phyloP scores from a whole-genome alignment of 2,888 invertebrate species.

The Apoderus coryli region DNA sequence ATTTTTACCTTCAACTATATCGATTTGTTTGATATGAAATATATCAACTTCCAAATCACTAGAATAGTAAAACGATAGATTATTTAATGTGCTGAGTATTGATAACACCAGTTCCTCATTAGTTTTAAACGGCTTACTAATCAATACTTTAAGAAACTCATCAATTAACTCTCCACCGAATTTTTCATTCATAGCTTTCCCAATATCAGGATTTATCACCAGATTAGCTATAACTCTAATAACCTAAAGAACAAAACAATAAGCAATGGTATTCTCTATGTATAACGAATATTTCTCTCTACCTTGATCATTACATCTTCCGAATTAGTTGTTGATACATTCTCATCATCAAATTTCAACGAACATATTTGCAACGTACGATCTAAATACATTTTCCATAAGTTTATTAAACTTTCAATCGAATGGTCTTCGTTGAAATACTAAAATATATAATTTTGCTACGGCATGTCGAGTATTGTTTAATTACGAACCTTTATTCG shows the following conservation, averaged over 20 bases:
- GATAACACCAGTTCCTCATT: conserved; percentile 64
- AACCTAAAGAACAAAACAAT: conserved; percentile 36
- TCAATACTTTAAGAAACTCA: conserved; percentile 32
- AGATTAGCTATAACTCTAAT: conserved; percentile 77
- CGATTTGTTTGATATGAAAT: conserved; percentile 35
- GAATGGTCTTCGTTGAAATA: conserved; percentile 42
- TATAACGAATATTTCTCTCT: conserved; percentile 12
- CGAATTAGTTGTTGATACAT: conserved; percentile 33
- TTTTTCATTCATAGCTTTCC: conserved; percentile 43
- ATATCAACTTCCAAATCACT: conserved; percentile 32
- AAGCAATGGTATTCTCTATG: conserved; percentile 2
- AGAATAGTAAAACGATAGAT: conserved; percentile 62
- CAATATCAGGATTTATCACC: conserved; percentile 63
- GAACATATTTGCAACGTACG: conserved; percentile 32
- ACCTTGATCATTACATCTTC: conserved; percentile 60
- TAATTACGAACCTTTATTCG: conserved; percentile 38
- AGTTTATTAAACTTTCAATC: conserved; percentile 36
- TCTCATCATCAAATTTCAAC: conserved; percentile 27
- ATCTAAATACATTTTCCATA: conserved; percentile 38
- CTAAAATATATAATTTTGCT: conserved; percentile 30
- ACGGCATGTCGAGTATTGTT: conserved; percentile 8
- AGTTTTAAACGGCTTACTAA: conserved; percentile 36
- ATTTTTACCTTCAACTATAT: conserved; percentile 34
- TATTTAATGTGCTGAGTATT: conserved; percentile 68
- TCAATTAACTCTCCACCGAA: conserved; percentile 30